A percentile compares a stretch with the other conserved stretches of the same genome.
These are phyloP conservation scores for Elaphurus davidianus DNA, from an alignment of 2,113 vertebrate genomes.

Conservation along the genomic window DNA sequence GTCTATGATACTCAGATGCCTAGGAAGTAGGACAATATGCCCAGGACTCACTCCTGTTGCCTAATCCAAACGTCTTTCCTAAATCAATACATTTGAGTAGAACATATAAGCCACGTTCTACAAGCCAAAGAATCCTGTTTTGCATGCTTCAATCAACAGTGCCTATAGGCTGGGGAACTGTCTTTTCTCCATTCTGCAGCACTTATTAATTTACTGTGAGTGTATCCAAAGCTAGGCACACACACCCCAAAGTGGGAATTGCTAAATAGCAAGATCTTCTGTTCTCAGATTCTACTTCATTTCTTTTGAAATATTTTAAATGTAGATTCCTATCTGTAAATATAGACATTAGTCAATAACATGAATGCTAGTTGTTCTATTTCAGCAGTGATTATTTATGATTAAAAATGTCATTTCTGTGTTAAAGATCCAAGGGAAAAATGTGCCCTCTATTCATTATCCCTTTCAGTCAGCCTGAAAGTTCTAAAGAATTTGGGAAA, in stretches of 20 bases:
- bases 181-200: not conserved
- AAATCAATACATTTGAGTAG: not conserved
- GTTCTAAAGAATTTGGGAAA: not conserved
- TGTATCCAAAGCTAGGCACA: not conserved
- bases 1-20: not conserved
- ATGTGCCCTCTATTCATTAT: not conserved
- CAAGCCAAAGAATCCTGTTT: not conserved
- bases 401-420: constrained; percentile 22
- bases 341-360: not conserved
- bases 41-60: not conserved
- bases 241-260: not conserved
- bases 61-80: not conserved
- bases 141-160: not conserved
- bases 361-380: not conserved
- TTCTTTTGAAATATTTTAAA: not conserved
- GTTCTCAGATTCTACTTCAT: not conserved
- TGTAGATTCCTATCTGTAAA: constrained; percentile 10
- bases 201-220: not conserved
- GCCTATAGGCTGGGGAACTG: not conserved
- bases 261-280: not conserved
- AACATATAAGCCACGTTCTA: not conserved
- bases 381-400: constrained; percentile 35
- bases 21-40: not conserved
- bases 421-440: constrained; percentile 11
- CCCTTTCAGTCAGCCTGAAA: not conserved